Evolutionary conservation across 2,888 invertebrate species (phyloP).

Genomic region (Caenorhabditis sulstoni): DNA sequence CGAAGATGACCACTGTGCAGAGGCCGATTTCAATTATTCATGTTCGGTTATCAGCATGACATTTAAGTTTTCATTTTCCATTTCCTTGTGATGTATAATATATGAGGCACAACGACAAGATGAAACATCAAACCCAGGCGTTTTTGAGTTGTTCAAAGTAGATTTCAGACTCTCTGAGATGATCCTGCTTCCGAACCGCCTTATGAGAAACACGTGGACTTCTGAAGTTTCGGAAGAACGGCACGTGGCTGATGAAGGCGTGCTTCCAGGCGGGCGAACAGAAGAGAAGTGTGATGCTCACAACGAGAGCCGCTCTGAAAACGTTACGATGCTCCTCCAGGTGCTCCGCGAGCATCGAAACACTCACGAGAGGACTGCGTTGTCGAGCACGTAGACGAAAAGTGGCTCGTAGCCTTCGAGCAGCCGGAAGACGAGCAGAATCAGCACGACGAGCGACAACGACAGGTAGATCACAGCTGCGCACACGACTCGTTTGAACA

Average conservation of each 20-base stretch:
- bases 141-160: constrained; percentile 36
- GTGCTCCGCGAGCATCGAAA: neutral
- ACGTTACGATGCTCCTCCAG: neutral
- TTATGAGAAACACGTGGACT: neutral
- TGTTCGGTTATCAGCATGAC: no score
- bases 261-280: constrained; percentile 40
- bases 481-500: neutral
- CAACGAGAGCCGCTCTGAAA: constrained; percentile 32
- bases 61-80: no score
- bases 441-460: constrained; percentile 1
- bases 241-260: constrained; percentile 10
- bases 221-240: constrained; percentile 5
- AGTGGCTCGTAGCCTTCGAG: constrained; percentile 8
- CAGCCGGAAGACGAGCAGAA: constrained; percentile 13
- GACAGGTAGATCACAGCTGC: constrained; percentile 23
- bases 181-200: neutral
- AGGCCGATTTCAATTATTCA: no score
- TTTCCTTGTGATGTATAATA: no score
- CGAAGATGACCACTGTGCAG: no score
- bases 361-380: constrained; percentile 27
- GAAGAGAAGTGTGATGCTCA: constrained; percentile 14
- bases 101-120: no score
- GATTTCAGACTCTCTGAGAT: neutral
- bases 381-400: constrained; percentile 15
- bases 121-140: constrained; percentile 26